Conservation (phyloP, 2,797 vertebrate species). For the Karalla daura region DNA sequence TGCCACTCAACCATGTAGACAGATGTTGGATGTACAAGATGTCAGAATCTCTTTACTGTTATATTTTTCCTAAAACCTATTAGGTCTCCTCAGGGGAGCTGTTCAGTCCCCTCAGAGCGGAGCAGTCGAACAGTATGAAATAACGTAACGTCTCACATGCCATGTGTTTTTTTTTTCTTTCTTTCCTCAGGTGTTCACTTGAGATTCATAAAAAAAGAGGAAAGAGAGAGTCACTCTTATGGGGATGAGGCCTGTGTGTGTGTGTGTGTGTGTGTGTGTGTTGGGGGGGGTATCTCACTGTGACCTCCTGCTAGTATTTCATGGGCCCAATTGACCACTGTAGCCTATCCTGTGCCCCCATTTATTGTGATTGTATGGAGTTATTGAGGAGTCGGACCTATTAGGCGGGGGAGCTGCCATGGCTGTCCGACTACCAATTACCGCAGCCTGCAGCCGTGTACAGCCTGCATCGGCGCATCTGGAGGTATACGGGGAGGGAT, state of each 20-base stretch:
- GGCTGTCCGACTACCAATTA: conserved; percentile 83
- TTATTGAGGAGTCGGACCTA: conserved; percentile 83
- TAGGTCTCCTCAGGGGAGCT: conserved; percentile 64
- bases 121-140: conserved; percentile 53
- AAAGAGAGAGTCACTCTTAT: conserved; percentile 28
- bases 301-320: conserved; percentile 72
- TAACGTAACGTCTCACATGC: conserved; percentile 51
- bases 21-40: conserved; percentile 76
- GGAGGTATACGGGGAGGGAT: conserved; percentile 49
- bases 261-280: conserved; percentile 27
- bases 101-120: conserved; percentile 57
- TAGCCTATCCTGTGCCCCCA: conserved; percentile 69
- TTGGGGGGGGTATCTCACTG: conserved; percentile 34
- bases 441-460: conserved; percentile 71
- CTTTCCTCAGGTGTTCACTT: conserved; percentile 58
- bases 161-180: conserved; percentile 44
- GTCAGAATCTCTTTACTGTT: conserved; percentile 70
- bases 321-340: conserved; percentile 79
- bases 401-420: conserved; percentile 82
- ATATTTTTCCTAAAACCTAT: conserved; percentile 68
- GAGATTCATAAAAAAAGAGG: conserved; percentile 59
- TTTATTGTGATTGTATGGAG: conserved; percentile 83
- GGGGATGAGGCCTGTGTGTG: conserved; percentile 17
- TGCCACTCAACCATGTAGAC: conserved; percentile 71
- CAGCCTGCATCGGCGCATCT: conserved; percentile 62